Evolutionary conservation across 1,140 invertebrate species (phyloP).

Genomic region (Nixonia krombeini): DNA sequence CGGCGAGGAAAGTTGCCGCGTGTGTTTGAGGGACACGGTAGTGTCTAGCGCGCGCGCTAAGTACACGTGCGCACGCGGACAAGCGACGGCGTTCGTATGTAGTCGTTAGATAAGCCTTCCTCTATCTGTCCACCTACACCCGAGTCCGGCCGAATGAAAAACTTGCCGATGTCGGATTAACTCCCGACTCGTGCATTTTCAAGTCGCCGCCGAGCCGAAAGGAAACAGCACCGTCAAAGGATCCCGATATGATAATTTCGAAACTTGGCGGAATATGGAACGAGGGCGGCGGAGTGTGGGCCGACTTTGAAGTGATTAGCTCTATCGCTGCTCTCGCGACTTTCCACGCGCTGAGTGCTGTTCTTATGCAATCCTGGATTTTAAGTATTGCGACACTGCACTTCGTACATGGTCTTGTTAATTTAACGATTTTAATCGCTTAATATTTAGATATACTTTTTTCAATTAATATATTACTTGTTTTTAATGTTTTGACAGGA

Average conservation of each 20-base stretch:
- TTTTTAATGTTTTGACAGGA: too few relatives aligned
- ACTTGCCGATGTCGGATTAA: slow-evolving; percentile 40
- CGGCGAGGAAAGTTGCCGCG: slow-evolving; percentile 37
- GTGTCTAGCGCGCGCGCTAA: neutral
- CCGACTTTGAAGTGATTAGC: slow-evolving; percentile 61
- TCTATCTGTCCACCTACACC: slow-evolving; percentile 38
- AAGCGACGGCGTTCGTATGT: slow-evolving; percentile 5
- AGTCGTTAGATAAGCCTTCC: slow-evolving; percentile 30
- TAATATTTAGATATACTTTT: too few relatives aligned
- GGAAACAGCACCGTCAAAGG: slow-evolving; percentile 60
- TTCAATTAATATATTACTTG: too few relatives aligned
- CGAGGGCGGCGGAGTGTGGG: slow-evolving; percentile 47
- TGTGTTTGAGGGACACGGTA: slow-evolving; percentile 8
- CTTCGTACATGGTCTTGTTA: neutral
- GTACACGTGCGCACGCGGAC: neutral
- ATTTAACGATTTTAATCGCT: too few relatives aligned
- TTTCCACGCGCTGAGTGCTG: slow-evolving; percentile 5
- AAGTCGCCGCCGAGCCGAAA: slow-evolving; percentile 40
- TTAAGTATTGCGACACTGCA: neutral
- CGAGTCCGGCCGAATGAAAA: slow-evolving; percentile 31
- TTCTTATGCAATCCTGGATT: slow-evolving; percentile 7
- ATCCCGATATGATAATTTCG: slow-evolving; percentile 66
- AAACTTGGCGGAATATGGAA: slow-evolving; percentile 68
- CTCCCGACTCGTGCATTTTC: slow-evolving; percentile 43
- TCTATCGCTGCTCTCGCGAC: slow-evolving; percentile 49